Conservation (phyloP, 2,113 vertebrate species). For the Silurus glanis region DNA sequence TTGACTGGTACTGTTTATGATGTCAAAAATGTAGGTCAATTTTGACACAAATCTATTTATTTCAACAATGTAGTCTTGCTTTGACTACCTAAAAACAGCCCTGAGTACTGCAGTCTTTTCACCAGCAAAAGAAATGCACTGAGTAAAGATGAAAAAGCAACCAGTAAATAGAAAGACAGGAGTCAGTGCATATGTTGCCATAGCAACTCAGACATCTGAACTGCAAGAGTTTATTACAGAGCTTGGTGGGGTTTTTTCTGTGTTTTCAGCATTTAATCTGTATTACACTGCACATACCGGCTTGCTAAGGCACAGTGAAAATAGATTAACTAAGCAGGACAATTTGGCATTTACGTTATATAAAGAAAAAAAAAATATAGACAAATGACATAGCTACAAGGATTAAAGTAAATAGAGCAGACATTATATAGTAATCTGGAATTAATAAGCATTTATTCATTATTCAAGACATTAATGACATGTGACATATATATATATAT, state of each 20-base stretch:
- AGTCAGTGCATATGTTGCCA: constrained; percentile 59
- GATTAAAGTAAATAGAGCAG: neutral
- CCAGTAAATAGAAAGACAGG: constrained; percentile 44
- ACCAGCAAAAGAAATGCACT: constrained; percentile 2
- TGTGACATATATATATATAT: neutral
- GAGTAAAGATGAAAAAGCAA: constrained; percentile 24
- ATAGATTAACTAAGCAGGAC: neutral
- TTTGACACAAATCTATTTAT: neutral
- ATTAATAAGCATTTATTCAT: neutral
- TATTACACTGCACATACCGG: neutral
- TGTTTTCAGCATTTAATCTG: constrained; percentile 4
- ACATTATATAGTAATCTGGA: neutral
- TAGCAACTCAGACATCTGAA: constrained; percentile 62
- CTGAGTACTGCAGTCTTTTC: constrained; percentile 15
- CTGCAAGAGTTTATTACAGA: constrained; percentile 31
- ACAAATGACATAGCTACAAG: neutral
- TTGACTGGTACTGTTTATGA: too few species aligned
- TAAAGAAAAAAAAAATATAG: neutral
- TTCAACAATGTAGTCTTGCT: neutral
- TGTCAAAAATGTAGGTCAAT: neutral
- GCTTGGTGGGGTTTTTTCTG: neutral
- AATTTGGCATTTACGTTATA: neutral
- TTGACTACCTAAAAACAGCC: neutral
- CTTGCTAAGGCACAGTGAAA: neutral
- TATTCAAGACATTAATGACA: neutral